Evolutionary conservation across 2,797 vertebrate species (phyloP).

Genomic region (Sebastolobus altivelis): DNA sequence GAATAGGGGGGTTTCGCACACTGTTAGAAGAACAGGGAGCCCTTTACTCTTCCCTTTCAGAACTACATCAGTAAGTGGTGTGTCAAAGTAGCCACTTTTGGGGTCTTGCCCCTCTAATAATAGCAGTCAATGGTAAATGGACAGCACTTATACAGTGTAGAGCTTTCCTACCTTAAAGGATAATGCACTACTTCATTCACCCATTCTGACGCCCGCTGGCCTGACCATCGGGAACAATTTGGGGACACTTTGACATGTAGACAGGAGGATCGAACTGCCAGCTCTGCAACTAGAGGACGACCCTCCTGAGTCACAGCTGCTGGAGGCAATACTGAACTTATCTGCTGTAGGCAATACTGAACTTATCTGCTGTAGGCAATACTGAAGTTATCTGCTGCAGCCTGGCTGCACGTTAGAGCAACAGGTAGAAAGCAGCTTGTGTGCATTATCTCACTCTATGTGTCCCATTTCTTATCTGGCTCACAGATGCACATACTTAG

Average conservation of each 20-base stretch:
- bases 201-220: neutral
- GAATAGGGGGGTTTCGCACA: neutral
- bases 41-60: neutral
- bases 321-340: neutral
- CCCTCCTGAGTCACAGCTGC: neutral
- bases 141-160: neutral
- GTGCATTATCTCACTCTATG: neutral
- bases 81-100: neutral
- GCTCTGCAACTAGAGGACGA: neutral
- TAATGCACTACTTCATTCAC: neutral
- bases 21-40: neutral
- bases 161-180: neutral
- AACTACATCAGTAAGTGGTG: neutral
- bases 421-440: slow-evolving; percentile 1
- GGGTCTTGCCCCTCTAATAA: neutral
- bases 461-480: neutral
- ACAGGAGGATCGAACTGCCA: neutral
- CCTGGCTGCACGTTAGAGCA: neutral
- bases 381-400: neutral
- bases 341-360: neutral
- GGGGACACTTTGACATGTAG: neutral
- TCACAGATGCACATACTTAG: neutral
- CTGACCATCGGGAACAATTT: neutral
- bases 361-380: neutral
- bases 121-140: neutral